A percentile compares a stretch with the other conserved stretches of the same genome.
These are phyloP conservation scores for Orthosia gothica DNA, from an alignment of 2,888 invertebrate genomes.

Conservation along the genomic window DNA sequence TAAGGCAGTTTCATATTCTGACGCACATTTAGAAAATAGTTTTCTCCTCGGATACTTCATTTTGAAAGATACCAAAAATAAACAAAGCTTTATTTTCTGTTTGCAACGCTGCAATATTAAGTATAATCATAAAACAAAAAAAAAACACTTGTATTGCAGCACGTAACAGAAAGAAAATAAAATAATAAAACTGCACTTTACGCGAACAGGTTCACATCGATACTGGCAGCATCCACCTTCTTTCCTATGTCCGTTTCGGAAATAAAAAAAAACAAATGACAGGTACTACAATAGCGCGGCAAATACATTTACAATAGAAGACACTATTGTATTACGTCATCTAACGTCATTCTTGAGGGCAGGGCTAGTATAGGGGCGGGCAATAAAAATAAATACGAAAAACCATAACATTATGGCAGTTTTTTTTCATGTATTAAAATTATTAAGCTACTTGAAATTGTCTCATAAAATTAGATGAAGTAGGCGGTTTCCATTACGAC, in stretches of 20 bases:
- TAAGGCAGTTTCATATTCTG: conserved; percentile 78
- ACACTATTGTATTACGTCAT: conserved; percentile 67
- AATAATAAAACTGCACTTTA: conserved; percentile 84
- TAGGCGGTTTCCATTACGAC: background rate
- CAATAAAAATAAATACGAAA: conserved; percentile 8
- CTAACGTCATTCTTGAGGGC: conserved; percentile 22
- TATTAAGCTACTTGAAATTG: background rate
- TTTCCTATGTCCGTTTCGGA: conserved; percentile 88
- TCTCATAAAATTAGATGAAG: background rate
- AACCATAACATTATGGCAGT: background rate
- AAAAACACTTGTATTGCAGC: conserved; percentile 18
- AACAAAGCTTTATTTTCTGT: conserved; percentile 7
- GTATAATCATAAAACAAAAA: conserved; percentile 41
- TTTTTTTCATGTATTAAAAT: background rate
- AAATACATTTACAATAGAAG: conserved; percentile 70
- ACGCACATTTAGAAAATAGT: conserved; percentile 75
- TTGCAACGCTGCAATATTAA: conserved; percentile 6
- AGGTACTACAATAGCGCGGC: conserved; percentile 79
- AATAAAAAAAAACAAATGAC: conserved; percentile 80
- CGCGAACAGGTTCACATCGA: conserved; percentile 84
- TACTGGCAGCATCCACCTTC: conserved; percentile 82
- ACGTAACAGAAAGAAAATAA: conserved; percentile 42
- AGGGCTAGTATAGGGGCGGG: conserved; percentile 42
- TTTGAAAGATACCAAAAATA: conserved; percentile 60
- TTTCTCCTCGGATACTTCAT: conserved; percentile 88